Evolutionary conservation across 2,888 invertebrate genomes (phyloP).

Genomic region (Lasioglossum vierecki): DNA sequence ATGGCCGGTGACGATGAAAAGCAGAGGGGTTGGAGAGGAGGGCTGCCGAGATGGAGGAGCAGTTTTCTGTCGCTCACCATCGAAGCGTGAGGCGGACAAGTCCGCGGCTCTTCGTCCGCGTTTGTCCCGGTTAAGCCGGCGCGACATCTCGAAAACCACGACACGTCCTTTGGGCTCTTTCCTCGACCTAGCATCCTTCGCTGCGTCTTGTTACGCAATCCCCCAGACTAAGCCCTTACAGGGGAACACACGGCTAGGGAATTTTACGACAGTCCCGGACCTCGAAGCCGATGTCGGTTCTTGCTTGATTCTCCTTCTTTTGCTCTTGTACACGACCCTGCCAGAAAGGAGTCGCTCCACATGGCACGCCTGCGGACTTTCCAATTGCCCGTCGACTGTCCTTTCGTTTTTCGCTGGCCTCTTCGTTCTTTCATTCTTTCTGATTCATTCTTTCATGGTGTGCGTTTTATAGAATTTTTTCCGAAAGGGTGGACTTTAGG

Average conservation of each 20-base stretch:
- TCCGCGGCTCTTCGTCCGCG: conserved; percentile 79
- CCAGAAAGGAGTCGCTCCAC: not conserved
- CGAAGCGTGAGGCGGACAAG: conserved; percentile 83
- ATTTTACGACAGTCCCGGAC: conserved; percentile 25
- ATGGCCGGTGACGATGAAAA: conserved; percentile 48
- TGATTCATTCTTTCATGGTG: too few species aligned
- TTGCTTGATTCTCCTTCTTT: not conserved
- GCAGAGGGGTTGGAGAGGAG: conserved; percentile 37
- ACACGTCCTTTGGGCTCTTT: conserved; percentile 73
- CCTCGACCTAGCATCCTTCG: conserved; percentile 55
- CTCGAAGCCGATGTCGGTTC: not conserved
- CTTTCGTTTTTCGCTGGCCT: not conserved
- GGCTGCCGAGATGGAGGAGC: conserved; percentile 56
- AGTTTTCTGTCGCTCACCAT: conserved; percentile 75
- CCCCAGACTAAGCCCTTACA: not conserved
- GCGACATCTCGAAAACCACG: conserved; percentile 83
- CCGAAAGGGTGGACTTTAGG: not conserved
- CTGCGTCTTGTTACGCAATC: conserved; percentile 64
- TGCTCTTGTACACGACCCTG: not conserved
- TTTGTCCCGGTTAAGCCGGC: conserved; percentile 80
- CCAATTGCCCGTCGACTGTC: not conserved
- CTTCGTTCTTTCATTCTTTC: not conserved
- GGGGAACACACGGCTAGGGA: conserved; percentile 34
- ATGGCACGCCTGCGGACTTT: not conserved
- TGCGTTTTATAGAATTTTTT: not conserved